Evolutionary conservation across 2,113 vertebrate species (phyloP).

Genomic region (Megaleporinus macrocephalus): DNA sequence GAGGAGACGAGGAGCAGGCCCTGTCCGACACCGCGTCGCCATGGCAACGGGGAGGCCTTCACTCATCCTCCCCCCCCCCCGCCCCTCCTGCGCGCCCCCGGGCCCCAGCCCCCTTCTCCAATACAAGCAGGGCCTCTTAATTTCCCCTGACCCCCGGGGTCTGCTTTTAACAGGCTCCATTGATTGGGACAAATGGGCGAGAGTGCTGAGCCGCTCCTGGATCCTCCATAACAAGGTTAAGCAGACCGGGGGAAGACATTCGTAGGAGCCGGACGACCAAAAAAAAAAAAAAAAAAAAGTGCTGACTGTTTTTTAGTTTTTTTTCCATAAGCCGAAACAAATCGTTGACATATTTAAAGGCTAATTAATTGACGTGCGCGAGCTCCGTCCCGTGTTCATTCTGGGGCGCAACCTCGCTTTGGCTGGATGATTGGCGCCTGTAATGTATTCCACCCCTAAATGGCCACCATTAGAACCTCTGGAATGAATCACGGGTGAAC

Average conservation of each 20-base stretch:
- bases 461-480: constrained; percentile 65
- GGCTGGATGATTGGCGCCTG: constrained; percentile 64
- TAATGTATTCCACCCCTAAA: constrained; percentile 68
- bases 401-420: constrained; percentile 63
- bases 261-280: constrained; percentile 15
- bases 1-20: constrained; percentile 46
- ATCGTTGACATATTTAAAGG: constrained; percentile 75
- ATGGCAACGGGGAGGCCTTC: constrained; percentile 54
- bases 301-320: constrained; percentile 53
- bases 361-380: constrained; percentile 73
- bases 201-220: constrained; percentile 61
- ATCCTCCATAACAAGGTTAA: constrained; percentile 75
- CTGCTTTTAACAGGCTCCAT: constrained; percentile 76
- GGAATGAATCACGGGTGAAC: constrained; percentile 62
- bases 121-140: constrained; percentile 75
- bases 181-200: constrained; percentile 79
- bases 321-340: constrained; percentile 56
- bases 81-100: constrained; percentile 43
- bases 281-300: constrained; percentile 55
- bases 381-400: constrained; percentile 51
- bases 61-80: no score
- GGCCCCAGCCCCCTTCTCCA: constrained; percentile 62
- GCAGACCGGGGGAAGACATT: constrained; percentile 68
- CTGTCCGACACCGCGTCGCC: constrained; percentile 43
- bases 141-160: constrained; percentile 76